Evolutionary conservation across 2,797 vertebrate species (phyloP).

Genomic region (Acanthurus leucopareius): DNA sequence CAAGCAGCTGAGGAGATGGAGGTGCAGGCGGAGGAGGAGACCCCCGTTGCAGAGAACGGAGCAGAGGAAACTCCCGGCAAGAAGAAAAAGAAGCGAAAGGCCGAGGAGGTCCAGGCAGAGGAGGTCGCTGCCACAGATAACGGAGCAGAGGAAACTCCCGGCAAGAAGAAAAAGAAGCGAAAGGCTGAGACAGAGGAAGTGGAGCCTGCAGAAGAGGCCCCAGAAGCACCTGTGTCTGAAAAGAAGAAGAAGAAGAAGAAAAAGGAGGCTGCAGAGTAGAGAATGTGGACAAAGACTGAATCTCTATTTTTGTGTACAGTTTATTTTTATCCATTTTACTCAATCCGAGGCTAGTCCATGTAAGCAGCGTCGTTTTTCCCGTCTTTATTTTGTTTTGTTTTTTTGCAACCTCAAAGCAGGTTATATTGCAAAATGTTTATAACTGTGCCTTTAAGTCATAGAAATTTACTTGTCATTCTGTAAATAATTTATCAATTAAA

Average conservation of each 20-base stretch:
- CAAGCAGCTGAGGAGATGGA: slow-evolving; percentile 39
- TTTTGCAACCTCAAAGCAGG: slow-evolving; percentile 18
- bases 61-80: slow-evolving; percentile 65
- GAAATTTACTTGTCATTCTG: slow-evolving; percentile 45
- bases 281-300: slow-evolving; percentile 41
- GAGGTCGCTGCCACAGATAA: slow-evolving; percentile 56
- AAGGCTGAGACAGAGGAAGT: slow-evolving; percentile 62
- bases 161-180: slow-evolving; percentile 79
- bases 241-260: slow-evolving; percentile 84
- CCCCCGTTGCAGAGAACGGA: slow-evolving; percentile 71
- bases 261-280: slow-evolving; percentile 35
- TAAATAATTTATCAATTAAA: slow-evolving; percentile 66
- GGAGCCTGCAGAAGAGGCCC: slow-evolving; percentile 57
- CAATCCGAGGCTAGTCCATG: neutral
- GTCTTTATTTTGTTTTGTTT: neutral
- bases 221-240: slow-evolving; percentile 21
- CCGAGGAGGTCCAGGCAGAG: neutral
- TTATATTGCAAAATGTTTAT: slow-evolving; percentile 37
- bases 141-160: slow-evolving; percentile 19
- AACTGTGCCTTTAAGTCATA: slow-evolving; percentile 69
- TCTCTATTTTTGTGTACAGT: slow-evolving; percentile 74
- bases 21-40: slow-evolving; percentile 41
- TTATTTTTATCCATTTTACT: slow-evolving; percentile 45
- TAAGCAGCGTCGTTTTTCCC: slow-evolving; percentile 15
- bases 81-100: slow-evolving; percentile 77